Evolutionary conservation across 2,888 invertebrate genomes (phyloP), one percentile per base, ranked within the genome.

Genomic region (Epinotia ramella): DNA sequence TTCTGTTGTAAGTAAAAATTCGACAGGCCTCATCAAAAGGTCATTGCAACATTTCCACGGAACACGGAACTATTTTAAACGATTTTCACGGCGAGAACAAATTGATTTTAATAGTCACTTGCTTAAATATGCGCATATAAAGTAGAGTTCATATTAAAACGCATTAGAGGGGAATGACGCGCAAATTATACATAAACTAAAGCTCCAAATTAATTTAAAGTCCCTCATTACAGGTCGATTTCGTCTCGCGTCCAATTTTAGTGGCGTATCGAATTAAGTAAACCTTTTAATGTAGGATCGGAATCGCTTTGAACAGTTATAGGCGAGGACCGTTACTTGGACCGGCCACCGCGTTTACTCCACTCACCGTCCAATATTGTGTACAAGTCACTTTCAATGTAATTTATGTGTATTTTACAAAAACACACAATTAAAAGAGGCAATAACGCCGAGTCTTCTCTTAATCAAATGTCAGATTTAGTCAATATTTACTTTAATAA

Each of bases 381-480:
- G 74, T 79, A 78, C 79, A 77, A 82, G 81, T 81, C 80, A 62
- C 73, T 80, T 80, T 77, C 73, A 59, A 82, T 82, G 82, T 85
- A 82, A 87, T 86, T 85, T 84, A 80, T 83, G 78, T 80, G 80
- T 84, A 85, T 87, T 85, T 86, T 82, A 84, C 82, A 83, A 82
- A 84, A 83, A 84, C 83, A 86, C 81, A 83, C 80, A 86, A 86
- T 86, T 86, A 86, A 81, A 80, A 84, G 83, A 84, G 77, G 82
- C 82, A 86, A 86, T 85, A 84, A 84, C 83, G 82, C 82, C 80
- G 81, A 84, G 84, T 87, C 85, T 90, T 91, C 89, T 91, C 90
- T 93, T 91, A 92, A 92, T 93, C 92, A 91, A 91, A 91, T 81
- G 93, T 94, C 93, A 86, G 94, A 93, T 93, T 92, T 92, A 88